Evolutionary conservation across 2,888 invertebrate species (phyloP), one percentile per base, ranked within the genome.

Genomic region (Celastrina argiolus): DNA sequence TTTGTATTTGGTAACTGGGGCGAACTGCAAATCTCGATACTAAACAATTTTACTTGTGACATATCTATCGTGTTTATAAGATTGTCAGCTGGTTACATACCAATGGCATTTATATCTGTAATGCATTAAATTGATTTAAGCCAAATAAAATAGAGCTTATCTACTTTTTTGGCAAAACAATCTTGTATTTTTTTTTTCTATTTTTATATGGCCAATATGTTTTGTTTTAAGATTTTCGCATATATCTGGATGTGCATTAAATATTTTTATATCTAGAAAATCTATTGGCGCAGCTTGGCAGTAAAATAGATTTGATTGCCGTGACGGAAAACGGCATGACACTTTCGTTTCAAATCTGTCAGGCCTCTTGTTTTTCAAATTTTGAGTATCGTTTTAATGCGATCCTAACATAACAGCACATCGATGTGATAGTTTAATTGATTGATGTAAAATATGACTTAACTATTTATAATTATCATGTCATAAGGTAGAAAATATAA

Each of bases 1-100:
- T 31, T 58, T 58, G 58, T 58, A 58, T 58, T 58, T 58, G 34
- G 34, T 59, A 59, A 59, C 59, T 59, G 59, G 59, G 16, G 34
- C 59, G 10, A 26, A 59, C 36, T 5, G 59, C 18, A 34, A 59
- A 34, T 36, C 36, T 12, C 34, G 14, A 18, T 34, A 34, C 28
- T 12, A 16, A 58, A 59, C 7, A n/a, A 59, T 59, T 59, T 34
- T 8, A 16, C 31, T 34, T 59, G 16, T 34, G 59, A 59, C 31
- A 59, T 59, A 12, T n/a, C 5, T 59, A 34, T 2, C 59, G 59
- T 36, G 18, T 36, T 3, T 59, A 18, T 12, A 34, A 59, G 36
- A 36, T 59, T 59, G 59, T 59, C 59, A 59, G 59, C 36, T 34
- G 59, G 34, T 5, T 28, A n/a, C n/a, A n/a, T n/a, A n/a, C n/a